These are phyloP conservation scores for Hemibagrus guttatus DNA, from an alignment of 2,797 vertebrate genomes.

Conservation along the genomic window DNA sequence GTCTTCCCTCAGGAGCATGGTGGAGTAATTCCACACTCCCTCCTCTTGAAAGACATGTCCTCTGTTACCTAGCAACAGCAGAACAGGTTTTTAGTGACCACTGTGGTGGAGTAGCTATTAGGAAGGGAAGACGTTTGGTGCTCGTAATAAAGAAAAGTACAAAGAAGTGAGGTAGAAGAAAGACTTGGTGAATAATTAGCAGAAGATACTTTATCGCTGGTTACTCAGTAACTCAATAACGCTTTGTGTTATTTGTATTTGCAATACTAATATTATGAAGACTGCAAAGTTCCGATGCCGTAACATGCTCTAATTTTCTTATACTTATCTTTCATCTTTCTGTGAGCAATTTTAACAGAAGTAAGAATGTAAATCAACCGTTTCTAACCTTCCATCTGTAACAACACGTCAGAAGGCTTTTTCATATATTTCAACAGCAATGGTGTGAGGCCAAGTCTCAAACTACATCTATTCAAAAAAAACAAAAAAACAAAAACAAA, in stretches of 20 bases:
- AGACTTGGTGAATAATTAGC: neutral
- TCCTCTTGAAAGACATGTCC: conserved; percentile 67
- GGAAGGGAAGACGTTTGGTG: neutral
- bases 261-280: neutral
- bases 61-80: conserved; percentile 59
- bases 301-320: neutral
- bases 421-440: neutral
- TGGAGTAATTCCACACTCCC: conserved; percentile 74
- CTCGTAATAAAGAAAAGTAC: neutral
- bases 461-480: neutral
- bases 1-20: conserved; percentile 76
- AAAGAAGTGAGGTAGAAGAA: neutral
- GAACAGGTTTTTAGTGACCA: conserved; percentile 4
- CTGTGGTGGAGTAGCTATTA: neutral
- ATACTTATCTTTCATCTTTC: neutral
- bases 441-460: neutral
- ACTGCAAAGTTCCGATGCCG: neutral
- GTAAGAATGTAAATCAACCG: neutral
- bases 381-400: neutral
- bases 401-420: neutral
- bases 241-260: neutral
- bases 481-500: neutral
- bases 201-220: neutral
- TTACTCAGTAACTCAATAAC: neutral
- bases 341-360: neutral